Percentiles rank a stretch among this genome's conserved stretches.
These are phyloP conservation scores for Nothobranchius kuhntae DNA, from an alignment of 2,113 vertebrate species.

Conservation along the genomic window DNA sequence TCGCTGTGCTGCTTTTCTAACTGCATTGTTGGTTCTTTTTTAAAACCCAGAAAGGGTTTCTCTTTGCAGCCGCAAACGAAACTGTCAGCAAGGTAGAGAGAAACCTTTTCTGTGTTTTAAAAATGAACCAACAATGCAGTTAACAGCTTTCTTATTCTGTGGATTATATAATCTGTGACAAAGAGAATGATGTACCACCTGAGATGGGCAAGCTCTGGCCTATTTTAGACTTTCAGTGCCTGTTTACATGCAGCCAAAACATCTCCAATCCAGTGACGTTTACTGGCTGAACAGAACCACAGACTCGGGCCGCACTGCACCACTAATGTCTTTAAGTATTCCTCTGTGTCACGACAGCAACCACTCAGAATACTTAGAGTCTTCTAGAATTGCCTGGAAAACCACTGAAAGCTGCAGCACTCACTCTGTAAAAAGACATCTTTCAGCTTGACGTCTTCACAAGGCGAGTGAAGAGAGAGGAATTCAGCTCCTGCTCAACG, in stretches of 20 bases:
- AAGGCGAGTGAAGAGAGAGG: background rate
- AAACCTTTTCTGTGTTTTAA: too few relatives aligned
- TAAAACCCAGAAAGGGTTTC: too few relatives aligned
- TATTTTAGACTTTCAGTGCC: background rate
- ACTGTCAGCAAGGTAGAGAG: too few relatives aligned
- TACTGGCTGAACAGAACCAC: conserved; percentile 26
- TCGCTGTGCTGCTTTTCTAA: too few relatives aligned
- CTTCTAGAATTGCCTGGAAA: conserved; percentile 29
- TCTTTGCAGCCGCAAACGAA: too few relatives aligned
- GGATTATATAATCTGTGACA: background rate
- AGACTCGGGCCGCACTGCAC: conserved; percentile 24
- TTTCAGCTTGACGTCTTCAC: background rate
- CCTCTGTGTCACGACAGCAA: conserved; percentile 39
- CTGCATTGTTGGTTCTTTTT: too few relatives aligned
- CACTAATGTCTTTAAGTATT: conserved; percentile 30
- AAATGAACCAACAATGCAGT: too few relatives aligned
- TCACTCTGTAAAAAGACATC: background rate
- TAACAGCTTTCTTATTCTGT: background rate
- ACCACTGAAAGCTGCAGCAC: conserved; percentile 11
- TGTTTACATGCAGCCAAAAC: background rate
- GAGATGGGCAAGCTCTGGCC: too few relatives aligned
- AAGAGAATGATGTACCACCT: background rate
- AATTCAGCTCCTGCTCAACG: background rate
- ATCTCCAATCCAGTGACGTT: background rate
- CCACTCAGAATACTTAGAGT: conserved; percentile 40